Evolutionary conservation across 2,888 invertebrate genomes (phyloP), one percentile per base, ranked within the genome.

Genomic region (Candidula unifasciata): DNA sequence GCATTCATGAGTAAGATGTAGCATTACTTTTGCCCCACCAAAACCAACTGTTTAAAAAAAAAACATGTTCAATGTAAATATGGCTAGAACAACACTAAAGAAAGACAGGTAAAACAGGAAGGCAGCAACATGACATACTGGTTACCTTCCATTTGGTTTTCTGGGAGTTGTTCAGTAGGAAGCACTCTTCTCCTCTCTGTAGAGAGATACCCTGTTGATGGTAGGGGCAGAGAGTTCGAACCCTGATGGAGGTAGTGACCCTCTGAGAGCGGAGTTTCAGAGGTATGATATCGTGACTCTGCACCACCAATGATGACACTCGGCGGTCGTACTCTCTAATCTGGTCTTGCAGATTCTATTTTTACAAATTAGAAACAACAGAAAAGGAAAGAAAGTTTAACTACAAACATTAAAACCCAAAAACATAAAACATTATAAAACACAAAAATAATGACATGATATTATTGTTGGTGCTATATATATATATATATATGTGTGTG

Each of bases 191-290:
- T 84, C 97, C 97, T 93, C 97, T 98, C 93, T 97, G 97, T 87
- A 98, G 96, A 71, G 96, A 96, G 94, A 98, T 95, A 90, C 95
- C 95, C 84, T 96, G 96, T 93, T 98, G 97, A 93, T 97, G 97
- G 94, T 98, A 99, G 88, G 97, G 97, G 94, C 99, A 99, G 77
- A 99, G 96, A 79, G 98, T 97, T 88, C 96, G 96, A 1, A 99
- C 97, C 85, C 96, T 95, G 79, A 97, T 94, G 18, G 98, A 97
- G 88, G 97, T 95, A 0, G 96, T 96, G 44, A 98, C 96, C 1
- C 97, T 97, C 90, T 97, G 97, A 79, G 97, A 95, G 21, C 99
- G 95, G 93, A 97, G 97, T 94, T 97, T 97, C 90, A 99, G 95
- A 0, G 99, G 99, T 82, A 98, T 96, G 88, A 99, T 95, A 79